Evolutionary conservation across 2,113 vertebrate species (phyloP), one percentile per base, ranked within the genome.

Genomic region (Corynorhinus townsendii): DNA sequence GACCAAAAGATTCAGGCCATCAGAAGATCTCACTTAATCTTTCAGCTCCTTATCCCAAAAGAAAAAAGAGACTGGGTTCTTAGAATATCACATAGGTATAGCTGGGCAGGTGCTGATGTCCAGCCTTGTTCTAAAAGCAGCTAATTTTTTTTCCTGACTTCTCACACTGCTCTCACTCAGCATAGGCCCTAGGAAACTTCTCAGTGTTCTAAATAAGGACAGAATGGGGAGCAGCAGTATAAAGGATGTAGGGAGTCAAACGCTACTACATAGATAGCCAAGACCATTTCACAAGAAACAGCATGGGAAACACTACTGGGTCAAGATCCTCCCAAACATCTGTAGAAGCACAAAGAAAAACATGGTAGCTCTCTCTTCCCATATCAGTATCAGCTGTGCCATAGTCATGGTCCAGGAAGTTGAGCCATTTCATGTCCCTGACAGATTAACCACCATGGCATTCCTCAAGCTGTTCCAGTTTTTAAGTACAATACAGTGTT

Each of bases 241-340:
- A 95, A 28, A 71, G 96, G 79, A 71, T 92, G 76, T 69, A 96
- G 93, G 96, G 90, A 93, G 85, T 96, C 76, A 96, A 93, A 95
- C 95, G 96, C 95, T 92, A 92, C 90, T 94, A 97, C 69, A 86
- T 43, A 97, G 96, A 89, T 43, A 97, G 96, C 93, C 91, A 97
- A 95, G 90, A 95, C 71, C 94, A 91, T 90, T 96, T 96, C 97
- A 97, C 94, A 86, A 94, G 92, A 96, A 96, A 95, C 52, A 96
- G 95, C 97, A 92, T 40, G 56, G 76, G 92, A 75, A 95, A 90
- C 81, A 93, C 83, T 95, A 95, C 2, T 92, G 69, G 82, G 88
- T 93, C 72, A 87, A 64, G 68, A 93, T 93, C 82, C 77, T 96
- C 92, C 90, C 81, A 83, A 90, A 93, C 20, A 96, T 90, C 83